Evolutionary conservation across 1,140 invertebrate species (phyloP), one percentile per base, ranked within the genome.

Genomic region (Leptinotarsa defecta): DNA sequence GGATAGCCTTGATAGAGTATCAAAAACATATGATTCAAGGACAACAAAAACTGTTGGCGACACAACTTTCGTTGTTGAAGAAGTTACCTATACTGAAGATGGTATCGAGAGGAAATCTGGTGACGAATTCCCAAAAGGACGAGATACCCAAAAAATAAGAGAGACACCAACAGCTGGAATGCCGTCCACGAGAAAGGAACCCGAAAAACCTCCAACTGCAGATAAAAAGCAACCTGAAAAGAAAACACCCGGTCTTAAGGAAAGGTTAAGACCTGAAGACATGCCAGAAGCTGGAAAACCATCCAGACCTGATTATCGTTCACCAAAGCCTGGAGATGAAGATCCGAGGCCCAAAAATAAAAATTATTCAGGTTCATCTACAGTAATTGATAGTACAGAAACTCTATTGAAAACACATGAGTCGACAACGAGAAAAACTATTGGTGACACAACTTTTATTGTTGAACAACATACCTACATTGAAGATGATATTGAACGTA

Each of bases 251-350:
- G 27, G 27, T 8, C 5, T 6, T 6, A 34, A 34, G 27, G 49
- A 64, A 63, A 73, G 20, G 11, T 19, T 48, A 0, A n/a, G 48
- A 17, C 71, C 71, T 4, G 71, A 73, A 19, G 71, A 73, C 34
- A 22, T 73, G 48, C 71, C 71, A 19, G 62, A 24, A 20, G 48
- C 71, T 62, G 71, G 71, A 27, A 62, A 11, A 64, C 71, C 52
- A 24, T 73, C 71, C 19, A 57, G 4, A 15, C 49, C 48, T 24
- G 15, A 34, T 0, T 5, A 17, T 57, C 52, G 13, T 6, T 4
- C 3, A 57, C 52, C 52, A 57, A n/a, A 57, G 13, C 15, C 52
- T 13, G 5, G 52, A 2, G n/a, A 57, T 65, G n/a, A 15, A 13
- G 24, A 48, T 34, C 22, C 1, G n/a, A 68, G 43, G 19, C 67